Conservation (phyloP, 2,113 vertebrate species). For the rabbit (Oryctolagus cuniculus) region mOryCun1.1 NC_091448.1:53652501-53653000, state of each 20-base stretch:
- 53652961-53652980: neutral
- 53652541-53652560: neutral
- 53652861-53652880: neutral
- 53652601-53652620: conserved; percentile 31
- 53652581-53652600: conserved; percentile 42
- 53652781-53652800: neutral
- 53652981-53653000: neutral
- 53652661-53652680: neutral
- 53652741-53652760: neutral
- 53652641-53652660: conserved; percentile 50
- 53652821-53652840: neutral
- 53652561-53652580: conserved; percentile 15
- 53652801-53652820: neutral
- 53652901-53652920: neutral
- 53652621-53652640: neutral
- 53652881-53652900: neutral
- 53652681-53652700: neutral
- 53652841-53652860: neutral
- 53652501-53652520: neutral
- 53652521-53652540: neutral
- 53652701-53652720: neutral
- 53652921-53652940: neutral
- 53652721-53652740: neutral
- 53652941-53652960: neutral
- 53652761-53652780: neutral